Percentiles rank a stretch among this genome's conserved stretches.
These are phyloP conservation scores for Emys orbicularis DNA, from an alignment of 2,797 vertebrate species.

Conservation along the genomic window DNA sequence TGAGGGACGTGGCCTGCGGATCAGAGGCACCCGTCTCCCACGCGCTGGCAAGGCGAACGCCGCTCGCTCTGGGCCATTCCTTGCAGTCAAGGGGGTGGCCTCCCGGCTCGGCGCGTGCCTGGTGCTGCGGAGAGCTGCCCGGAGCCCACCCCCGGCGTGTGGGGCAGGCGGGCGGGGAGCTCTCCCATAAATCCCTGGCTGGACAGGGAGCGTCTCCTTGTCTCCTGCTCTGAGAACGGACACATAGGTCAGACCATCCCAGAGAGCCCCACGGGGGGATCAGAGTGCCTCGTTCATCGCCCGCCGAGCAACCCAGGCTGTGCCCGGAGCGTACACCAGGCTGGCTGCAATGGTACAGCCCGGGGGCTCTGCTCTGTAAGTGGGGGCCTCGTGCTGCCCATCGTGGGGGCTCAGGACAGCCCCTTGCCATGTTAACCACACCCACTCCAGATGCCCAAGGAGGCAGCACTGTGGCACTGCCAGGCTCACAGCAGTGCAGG, in stretches of 20 bases:
- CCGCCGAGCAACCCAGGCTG: no score
- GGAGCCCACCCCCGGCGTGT: neutral
- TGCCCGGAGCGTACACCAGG: no score
- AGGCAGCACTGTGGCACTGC: rapidly evolving
- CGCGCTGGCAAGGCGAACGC: neutral
- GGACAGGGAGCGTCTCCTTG: neutral
- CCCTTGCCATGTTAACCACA: neutral
- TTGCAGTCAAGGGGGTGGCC: no score
- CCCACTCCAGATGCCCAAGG: neutral
- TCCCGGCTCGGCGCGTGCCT: neutral
- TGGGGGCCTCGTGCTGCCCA: neutral
- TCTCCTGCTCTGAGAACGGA: neutral
- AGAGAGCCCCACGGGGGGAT: neutral
- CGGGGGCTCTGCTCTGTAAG: neutral
- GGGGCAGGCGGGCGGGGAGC: neutral
- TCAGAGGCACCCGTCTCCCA: neutral
- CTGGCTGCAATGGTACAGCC: neutral
- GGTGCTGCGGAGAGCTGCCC: no score
- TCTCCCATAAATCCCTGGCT: neutral
- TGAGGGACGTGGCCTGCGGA: neutral
- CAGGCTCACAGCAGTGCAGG: neutral
- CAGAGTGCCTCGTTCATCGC: neutral
- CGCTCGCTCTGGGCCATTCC: neutral
- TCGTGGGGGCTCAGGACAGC: neutral
- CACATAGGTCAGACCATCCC: neutral